Percentiles rank a stretch among this genome's conserved stretches.
These are phyloP conservation scores for Telmatochromis brachygnathus DNA, from an alignment of 2,113 vertebrate species.

Conservation along the genomic window DNA sequence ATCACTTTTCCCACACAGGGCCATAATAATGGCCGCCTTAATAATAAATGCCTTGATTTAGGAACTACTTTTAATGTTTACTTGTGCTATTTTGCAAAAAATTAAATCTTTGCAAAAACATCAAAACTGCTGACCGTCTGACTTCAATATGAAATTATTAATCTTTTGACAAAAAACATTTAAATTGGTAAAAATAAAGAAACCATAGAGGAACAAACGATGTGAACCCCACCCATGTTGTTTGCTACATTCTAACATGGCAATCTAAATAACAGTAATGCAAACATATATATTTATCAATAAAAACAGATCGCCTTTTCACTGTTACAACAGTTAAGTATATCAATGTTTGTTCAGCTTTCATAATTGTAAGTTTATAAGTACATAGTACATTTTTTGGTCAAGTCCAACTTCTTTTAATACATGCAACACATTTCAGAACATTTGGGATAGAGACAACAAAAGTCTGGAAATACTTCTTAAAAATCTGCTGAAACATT, in stretches of 20 bases:
- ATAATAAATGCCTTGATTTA: not conserved
- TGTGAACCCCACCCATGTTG: not conserved
- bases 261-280: not conserved
- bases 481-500: not conserved
- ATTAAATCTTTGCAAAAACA: accelerated
- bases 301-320: accelerated
- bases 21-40: accelerated
- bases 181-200: accelerated
- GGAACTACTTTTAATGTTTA: accelerated
- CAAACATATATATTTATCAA: not conserved
- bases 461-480: not conserved
- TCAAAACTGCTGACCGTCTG: not conserved
- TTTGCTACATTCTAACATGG: not conserved
- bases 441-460: not conserved
- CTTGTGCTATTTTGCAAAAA: not conserved
- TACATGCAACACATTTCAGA: not conserved
- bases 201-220: not conserved
- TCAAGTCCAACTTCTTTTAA: not conserved
- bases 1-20: not conserved
- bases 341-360: not conserved
- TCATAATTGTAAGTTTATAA: not conserved
- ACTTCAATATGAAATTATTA: not conserved
- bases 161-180: not conserved
- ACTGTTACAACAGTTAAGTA: accelerated
- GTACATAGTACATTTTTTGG: not conserved